Base-by-base conservation (phyloP, 2,797 vertebrate species). In the Carcharodon carcharias region DNA sequence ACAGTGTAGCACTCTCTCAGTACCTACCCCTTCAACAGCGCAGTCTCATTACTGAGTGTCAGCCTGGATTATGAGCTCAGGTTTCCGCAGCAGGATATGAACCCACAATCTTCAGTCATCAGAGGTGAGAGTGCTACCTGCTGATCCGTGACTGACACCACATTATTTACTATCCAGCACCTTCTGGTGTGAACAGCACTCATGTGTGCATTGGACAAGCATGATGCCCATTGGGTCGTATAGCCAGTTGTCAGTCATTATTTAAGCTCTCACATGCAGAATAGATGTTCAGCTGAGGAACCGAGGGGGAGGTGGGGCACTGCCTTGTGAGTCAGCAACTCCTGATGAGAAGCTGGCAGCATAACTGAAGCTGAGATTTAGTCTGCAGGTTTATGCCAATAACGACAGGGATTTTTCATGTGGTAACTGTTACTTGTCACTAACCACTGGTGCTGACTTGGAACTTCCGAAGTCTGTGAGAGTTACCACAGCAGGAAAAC, bases 401-500 rank as follows among this genome's bases (percentile, higher is more conserved):
- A 16, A 31, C 35, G 8, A 92, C 89, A 40, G 35, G 35, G 31
- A 5, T 40, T 92, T n/a, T 65, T 40, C 61, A 45, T 45, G n/a
- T 3, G 63, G 91, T 4, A 40, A 67, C n/a, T 31, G 26, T 23
- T 67, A 7, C 23, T 93, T 45, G 91, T 93, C 63, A 45, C 61
- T 67, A 93, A 93, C 91, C n/a, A 93, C 63, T 26, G 91, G n/a
- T 28, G 91, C n/a, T 26, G 61, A 45, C n/a, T 67, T 93, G 63
- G 61, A 93, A 67, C 61, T 67, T 93, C 91, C 61, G 40, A 9
- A 93, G 63, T 67, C n/a, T 45, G 40, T 26, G 35, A 26, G 91
- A 67, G 91, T 67, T 65, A 92, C 89, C 89, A 65, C 89, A 92
- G 58, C 58, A 40, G 63, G 91, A 93, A 67, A 93, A 23, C 26